Conservation (phyloP, 2,113 vertebrate species). For the Trematomus loennbergii region DNA sequence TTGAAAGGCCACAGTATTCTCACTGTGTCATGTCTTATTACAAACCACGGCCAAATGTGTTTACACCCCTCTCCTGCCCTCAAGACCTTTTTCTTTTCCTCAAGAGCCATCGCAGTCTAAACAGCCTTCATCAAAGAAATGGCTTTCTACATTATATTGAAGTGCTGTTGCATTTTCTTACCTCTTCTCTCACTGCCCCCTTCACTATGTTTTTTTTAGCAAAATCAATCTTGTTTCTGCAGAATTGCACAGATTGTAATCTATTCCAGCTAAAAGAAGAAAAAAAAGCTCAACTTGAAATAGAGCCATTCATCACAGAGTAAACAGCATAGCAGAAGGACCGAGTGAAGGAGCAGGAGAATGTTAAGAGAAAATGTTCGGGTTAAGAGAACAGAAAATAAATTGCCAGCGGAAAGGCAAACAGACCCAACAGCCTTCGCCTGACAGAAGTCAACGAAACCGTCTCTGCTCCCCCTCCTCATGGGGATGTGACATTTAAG, state of each 20-base stretch:
- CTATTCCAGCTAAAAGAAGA: slow-evolving; percentile 63
- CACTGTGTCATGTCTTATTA: slow-evolving; percentile 66
- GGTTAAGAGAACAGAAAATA: slow-evolving; percentile 46
- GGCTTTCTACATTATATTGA: slow-evolving; percentile 30
- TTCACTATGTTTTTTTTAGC: slow-evolving; percentile 31
- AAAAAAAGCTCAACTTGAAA: slow-evolving; percentile 76
- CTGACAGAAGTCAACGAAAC: slow-evolving; percentile 39
- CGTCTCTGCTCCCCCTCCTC: slow-evolving; percentile 26
- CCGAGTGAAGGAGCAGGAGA: slow-evolving; percentile 47
- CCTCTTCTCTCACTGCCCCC: slow-evolving; percentile 37
- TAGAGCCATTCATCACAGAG: slow-evolving; percentile 84
- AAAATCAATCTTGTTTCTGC: slow-evolving; percentile 75
- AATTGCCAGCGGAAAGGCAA: slow-evolving; percentile 53
- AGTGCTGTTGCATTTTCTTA: slow-evolving; percentile 23
- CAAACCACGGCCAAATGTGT: slow-evolving; percentile 50
- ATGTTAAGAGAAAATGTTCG: slow-evolving; percentile 40
- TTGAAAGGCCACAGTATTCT: slow-evolving; percentile 73
- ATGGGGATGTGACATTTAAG: slow-evolving; percentile 70
- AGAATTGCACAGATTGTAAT: slow-evolving; percentile 82
- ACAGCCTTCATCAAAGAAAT: slow-evolving; percentile 30
- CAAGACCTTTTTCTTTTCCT: slow-evolving; percentile 22
- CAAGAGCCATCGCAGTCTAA: neutral
- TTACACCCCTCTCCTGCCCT: slow-evolving; percentile 41
- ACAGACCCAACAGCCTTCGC: slow-evolving; percentile 59
- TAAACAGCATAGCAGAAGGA: slow-evolving; percentile 64